Base-by-base conservation (phyloP, 1,140 invertebrate genomes). In the Venturia canescens region DNA sequence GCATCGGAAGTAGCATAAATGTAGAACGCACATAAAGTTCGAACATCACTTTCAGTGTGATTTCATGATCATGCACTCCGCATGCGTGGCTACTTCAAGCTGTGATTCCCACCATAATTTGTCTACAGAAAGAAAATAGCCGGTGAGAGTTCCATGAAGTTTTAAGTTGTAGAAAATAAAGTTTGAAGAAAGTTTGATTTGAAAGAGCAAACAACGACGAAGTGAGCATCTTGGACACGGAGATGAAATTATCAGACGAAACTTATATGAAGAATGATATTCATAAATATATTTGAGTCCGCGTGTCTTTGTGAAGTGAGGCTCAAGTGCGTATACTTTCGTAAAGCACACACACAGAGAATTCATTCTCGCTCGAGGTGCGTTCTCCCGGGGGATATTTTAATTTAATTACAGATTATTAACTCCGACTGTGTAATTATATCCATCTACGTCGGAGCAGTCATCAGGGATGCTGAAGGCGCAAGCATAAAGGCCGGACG, bases 331-430 rank as follows among this genome's bases (percentile, higher is more conserved):
- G 27, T 26, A 72, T 72, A 21, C 21, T 66, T 80, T 34, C 53
- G 11, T 23, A 75, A 21, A 6, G 38, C 26, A 26, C 21, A 57
- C 23, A 34, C 77, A 60, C 18, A 31, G 15, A 18, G 2, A 77
- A 69, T 29, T 80, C 75, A 31, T 31, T 21, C 48, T 77, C 69
- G 67, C 81, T 81, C 60, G 66, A 53, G 79, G 84, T 84, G 34
- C 38, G 84, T 84, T 27, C 38, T 80, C 72, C 81, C 84, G 34
- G 34, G 80, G 82, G 84, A 83, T 86, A 79, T 84, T 85, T 84
- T 84, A 86, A 86, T 85, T 86, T 86, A 86, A 85, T 86, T 85
- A 86, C 83, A 85, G 83, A 85, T 85, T 84, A 86, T 85, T 84
- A 85, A 85, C 81, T 85, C 78, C 21, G 72, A 83, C 80, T 84